Evolutionary conservation across 2,888 invertebrate species (phyloP), one percentile per base, ranked within the genome.

Genomic region (Drosophila histrio): DNA sequence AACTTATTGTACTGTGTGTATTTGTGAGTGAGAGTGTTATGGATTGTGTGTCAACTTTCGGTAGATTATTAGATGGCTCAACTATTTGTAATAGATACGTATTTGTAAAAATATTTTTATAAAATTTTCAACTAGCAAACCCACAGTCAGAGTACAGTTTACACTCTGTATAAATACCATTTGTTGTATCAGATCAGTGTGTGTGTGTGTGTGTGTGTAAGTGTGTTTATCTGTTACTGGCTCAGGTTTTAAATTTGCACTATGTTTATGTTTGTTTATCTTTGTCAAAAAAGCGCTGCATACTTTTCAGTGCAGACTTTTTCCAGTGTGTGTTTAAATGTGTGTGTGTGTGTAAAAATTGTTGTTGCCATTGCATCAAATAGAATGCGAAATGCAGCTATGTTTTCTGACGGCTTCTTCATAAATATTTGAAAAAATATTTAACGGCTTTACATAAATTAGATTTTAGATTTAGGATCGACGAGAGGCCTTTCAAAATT

Each of bases 61-160:
- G 77, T 86, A 87, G 77, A 86, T 77, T 67, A 72, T 71, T 71
- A 77, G 75, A 83, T 63, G 72, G 69, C 59, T 84, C 77, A 83
- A 83, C 87, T 80, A 75, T 74, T 70, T 79, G 54, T 67, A 68
- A 68, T 78, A 66, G 61, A 57, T 68, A 76, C 38, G 72, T 68
- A 72, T 62, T 63, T 62, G 69, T 70, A 70, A 71, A 87, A 79
- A 79, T 73, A 82, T 85, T 77, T 76, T 66, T 74, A 46, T 71
- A 83, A 83, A 83, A 82, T 82, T 85, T 87, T 77, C 76, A 87
- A 74, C 87, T 82, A 85, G 70, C 73, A 77, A 75, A 78, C 79
- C 82, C 86, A 86, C 83, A 77, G 76, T 79, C 75, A 75, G 72
- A 78, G 83, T 87, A 87, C 87, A 87, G 87, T 87, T 87, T 85